A percentile compares a stretch with the other conserved stretches of the same genome.
Evolutionary conservation across 2,888 invertebrate genomes (phyloP).

Genomic region (Lagria hirta): DNA sequence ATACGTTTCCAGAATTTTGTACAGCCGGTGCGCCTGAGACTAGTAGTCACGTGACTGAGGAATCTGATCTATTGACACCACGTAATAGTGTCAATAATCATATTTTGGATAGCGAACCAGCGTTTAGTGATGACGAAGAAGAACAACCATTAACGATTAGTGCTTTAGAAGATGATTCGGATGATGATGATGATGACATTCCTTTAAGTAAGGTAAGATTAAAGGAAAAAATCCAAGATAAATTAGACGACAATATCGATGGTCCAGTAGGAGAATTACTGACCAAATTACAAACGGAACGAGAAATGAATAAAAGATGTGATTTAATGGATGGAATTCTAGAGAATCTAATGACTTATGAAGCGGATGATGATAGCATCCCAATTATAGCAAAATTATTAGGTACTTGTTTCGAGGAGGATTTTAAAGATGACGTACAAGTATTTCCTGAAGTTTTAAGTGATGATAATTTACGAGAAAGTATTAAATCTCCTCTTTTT

Average conservation of each 20-base stretch:
- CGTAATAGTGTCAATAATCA: constrained; percentile 51
- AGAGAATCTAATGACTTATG: constrained; percentile 20
- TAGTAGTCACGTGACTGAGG: constrained; percentile 57
- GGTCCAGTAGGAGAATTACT: constrained; percentile 61
- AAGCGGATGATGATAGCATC: constrained; percentile 38
- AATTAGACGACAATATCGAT: constrained; percentile 53
- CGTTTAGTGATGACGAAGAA: constrained; percentile 86
- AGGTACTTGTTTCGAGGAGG: constrained; percentile 58
- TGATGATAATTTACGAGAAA: constrained; percentile 70
- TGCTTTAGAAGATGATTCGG: constrained; percentile 64
- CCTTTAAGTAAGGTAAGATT: constrained; percentile 76
- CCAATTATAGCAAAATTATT: constrained; percentile 61
- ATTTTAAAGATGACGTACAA: constrained; percentile 50
- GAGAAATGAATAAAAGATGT: constrained; percentile 61
- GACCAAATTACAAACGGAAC: constrained; percentile 61
- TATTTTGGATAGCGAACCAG: constrained; percentile 65
- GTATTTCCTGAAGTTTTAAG: constrained; percentile 60
- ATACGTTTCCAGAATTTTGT: constrained; percentile 91
- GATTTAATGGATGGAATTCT: constrained; percentile 57
- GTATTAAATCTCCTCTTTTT: constrained; percentile 77
- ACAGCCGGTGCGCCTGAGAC: constrained; percentile 46
- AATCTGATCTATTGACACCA: constrained; percentile 50
- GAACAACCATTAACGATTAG: constrained; percentile 55
- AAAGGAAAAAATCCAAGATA: constrained; percentile 56
- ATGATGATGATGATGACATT: constrained; percentile 73